Evolutionary conservation across 2,797 vertebrate genomes (phyloP), one percentile per base, ranked within the genome.

Genomic region (Acanthurus lineatus): DNA sequence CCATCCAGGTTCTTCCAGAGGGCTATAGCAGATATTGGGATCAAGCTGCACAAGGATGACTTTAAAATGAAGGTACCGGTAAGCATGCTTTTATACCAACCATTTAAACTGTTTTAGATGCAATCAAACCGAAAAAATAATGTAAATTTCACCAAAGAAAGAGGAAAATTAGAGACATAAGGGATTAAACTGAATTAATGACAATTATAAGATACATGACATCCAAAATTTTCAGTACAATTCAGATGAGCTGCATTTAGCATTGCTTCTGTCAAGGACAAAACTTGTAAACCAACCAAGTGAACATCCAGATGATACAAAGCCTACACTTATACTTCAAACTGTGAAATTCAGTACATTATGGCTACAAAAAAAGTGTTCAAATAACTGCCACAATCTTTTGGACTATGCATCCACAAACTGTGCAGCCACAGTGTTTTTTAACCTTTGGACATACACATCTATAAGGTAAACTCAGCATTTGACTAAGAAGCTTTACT

Each of bases 21-120:
- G 86, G 84, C 97, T 2, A 96, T 99, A 40, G 96, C 97, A 85
- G 97, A 98, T 88, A 95, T 99, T 5, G 97, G 97, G 76, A 97
- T 99, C 86, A 97, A 96, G 78, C 93, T 98, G 89, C 97, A 97
- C 71, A 95, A 95, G 56, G 97, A 99, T 90, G 97, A 99, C 93
- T 99, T 98, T 94, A 99, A 97, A 96, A 97, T 97, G 96, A 99
- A 99, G 97, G 98, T 99, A 96, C 96, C 95, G 95, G 96, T 97
- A 96, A 97, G 96, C 94, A 91, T 94, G 88, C 73, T 56, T 73
- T 42, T 49, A 0, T 42, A 49, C 2, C 28, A 44, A 15, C 19
- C 19, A 28, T 5, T 25, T 5, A 11, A 22, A 47, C 32, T n/a
- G 19, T 9, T 53, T 63, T 15, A 32, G 14, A 9, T 28, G 32